A percentile compares a stretch with the other conserved stretches of the same genome.
Evolutionary conservation across 1,140 invertebrate genomes (phyloP).

Genomic region (Pseudachorutes palmiensis): DNA sequence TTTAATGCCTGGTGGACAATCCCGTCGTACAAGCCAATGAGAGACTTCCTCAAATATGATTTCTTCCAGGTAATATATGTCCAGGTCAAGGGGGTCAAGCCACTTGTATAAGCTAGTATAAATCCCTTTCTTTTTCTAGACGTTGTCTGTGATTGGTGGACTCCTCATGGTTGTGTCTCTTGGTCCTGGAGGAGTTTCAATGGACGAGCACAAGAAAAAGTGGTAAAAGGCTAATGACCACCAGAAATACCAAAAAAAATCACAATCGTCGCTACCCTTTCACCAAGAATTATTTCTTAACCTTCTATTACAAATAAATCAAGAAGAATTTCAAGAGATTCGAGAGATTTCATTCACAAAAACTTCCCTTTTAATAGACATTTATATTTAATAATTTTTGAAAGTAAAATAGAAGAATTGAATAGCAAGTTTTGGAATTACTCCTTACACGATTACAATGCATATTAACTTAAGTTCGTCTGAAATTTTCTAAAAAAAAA

Average conservation of each 20-base stretch:
- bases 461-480: too few species aligned
- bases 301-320: too few species aligned
- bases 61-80: constrained; percentile 88
- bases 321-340: too few species aligned
- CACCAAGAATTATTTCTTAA: too few species aligned
- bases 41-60: constrained; percentile 99
- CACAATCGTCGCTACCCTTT: neutral
- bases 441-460: too few species aligned
- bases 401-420: too few species aligned
- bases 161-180: constrained; percentile 97
- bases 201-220: constrained; percentile 99
- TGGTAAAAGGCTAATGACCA: constrained; percentile 58
- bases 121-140: constrained; percentile 67
- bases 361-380: too few species aligned
- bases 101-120: neutral
- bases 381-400: too few species aligned
- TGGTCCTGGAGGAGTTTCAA: constrained; percentile 95
- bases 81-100: neutral
- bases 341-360: too few species aligned
- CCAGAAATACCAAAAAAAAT: neutral
- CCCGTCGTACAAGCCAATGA: constrained; percentile 83
- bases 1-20: constrained; percentile 98
- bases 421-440: too few species aligned
- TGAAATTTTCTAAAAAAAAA: too few species aligned
- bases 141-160: constrained; percentile 94